These are phyloP conservation scores for Leucoma salicis DNA, from an alignment of 2,888 invertebrate species.

Conservation along the genomic window DNA sequence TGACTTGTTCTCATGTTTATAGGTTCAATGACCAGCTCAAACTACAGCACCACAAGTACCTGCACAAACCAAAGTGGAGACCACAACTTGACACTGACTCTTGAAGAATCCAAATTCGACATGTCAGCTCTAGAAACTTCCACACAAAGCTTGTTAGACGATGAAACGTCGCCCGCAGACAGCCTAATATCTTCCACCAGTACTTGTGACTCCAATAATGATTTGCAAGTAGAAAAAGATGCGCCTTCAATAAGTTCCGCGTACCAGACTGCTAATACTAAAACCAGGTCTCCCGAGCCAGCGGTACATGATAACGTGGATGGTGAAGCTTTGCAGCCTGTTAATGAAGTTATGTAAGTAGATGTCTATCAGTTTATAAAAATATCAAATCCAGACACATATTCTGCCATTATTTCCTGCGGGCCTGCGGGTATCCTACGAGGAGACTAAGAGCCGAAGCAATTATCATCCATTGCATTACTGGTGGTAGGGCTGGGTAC, in stretches of 20 bases:
- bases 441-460: too few relatives aligned
- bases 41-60: conserved; percentile 77
- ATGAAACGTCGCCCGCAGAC: conserved; percentile 92
- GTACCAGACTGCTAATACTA: conserved; percentile 78
- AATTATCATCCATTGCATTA: too few relatives aligned
- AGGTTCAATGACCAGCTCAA: conserved; percentile 79
- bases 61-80: conserved; percentile 75
- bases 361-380: too few relatives aligned
- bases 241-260: conserved; percentile 66
- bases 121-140: conserved; percentile 86
- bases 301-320: conserved; percentile 59
- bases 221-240: conserved; percentile 72
- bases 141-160: conserved; percentile 87
- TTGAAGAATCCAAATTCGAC: conserved; percentile 89
- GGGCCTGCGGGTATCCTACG: too few relatives aligned
- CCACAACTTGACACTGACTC: conserved; percentile 83
- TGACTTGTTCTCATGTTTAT: too few relatives aligned
- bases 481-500: too few relatives aligned
- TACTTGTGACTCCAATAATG: conserved; percentile 83
- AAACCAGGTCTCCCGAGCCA: conserved; percentile 76
- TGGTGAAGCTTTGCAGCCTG: conserved; percentile 55
- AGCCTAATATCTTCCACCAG: conserved; percentile 86
- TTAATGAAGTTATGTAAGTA: conserved; percentile 61
- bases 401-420: too few relatives aligned
- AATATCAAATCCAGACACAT: too few relatives aligned